Percentiles rank a stretch among this genome's conserved stretches.
Evolutionary conservation across 2,888 invertebrate species (phyloP).

Genomic region (Harpagoxenus sublaevis): DNA sequence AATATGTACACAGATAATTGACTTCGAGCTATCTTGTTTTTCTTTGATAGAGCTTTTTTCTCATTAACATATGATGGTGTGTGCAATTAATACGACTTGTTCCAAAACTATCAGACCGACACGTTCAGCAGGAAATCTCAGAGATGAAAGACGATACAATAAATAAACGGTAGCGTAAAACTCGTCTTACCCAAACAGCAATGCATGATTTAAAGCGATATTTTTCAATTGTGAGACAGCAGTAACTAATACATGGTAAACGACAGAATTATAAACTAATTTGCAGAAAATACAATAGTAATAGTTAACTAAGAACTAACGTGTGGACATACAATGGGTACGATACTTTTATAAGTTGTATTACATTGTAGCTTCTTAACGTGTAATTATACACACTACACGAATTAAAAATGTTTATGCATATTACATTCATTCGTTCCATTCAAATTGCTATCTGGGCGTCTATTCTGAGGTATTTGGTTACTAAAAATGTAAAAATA

Average conservation of each 20-base stretch:
- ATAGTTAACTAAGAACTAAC: conserved; percentile 68
- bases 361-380: conserved; percentile 63
- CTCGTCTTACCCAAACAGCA: conserved; percentile 76
- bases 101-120: conserved; percentile 81
- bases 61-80: conserved; percentile 57
- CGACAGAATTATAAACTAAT: conserved; percentile 67
- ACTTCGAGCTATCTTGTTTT: conserved; percentile 66
- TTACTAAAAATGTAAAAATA: conserved; percentile 86
- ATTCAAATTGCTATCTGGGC: conserved; percentile 76
- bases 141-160: conserved; percentile 65
- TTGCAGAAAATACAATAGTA: conserved; percentile 68
- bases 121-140: conserved; percentile 71
- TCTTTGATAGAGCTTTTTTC: conserved; percentile 66
- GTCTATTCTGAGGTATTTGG: conserved; percentile 84
- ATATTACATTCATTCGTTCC: conserved; percentile 71
- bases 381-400: conserved; percentile 56
- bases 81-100: conserved; percentile 71
- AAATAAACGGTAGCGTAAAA: conserved; percentile 71
- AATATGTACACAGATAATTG: conserved; percentile 81
- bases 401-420: conserved; percentile 60
- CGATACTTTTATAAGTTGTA: conserved; percentile 70
- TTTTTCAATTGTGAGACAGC: conserved; percentile 14
- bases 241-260: conserved; percentile 65
- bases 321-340: conserved; percentile 67
- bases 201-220: conserved; percentile 51